Evolutionary conservation across 2,113 vertebrate genomes (phyloP), one percentile per base, ranked within the genome.

Genomic region (Poicephalus meyeri): DNA sequence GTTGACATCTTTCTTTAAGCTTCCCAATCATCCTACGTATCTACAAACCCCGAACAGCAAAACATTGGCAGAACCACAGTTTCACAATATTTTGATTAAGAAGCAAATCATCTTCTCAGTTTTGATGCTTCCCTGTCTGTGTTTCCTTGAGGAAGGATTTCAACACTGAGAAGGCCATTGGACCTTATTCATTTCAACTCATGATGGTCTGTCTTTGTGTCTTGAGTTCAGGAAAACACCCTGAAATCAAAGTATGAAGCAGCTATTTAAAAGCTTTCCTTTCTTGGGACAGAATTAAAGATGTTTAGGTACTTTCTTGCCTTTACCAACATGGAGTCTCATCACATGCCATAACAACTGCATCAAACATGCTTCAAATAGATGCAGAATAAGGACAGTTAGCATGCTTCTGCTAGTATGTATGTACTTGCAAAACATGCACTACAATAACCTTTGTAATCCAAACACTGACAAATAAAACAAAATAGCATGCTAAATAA

Each of bases 1-100:
- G 94, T 13, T 94, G 94, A 95, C 91, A 96, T 95, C 81, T 70
- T 91, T 86, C 96, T 95, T 94, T 94, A 96, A 96, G 90, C 85
- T 90, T 86, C 88, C 79, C 60, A 14, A n/a, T 16, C 79, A 63
- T 73, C 90, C 64, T n/a, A 47, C 13, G 0, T 70, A 73, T 93
- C 85, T 70, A 60, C 79, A 86, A 73, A 91, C 78, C 50, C 72
- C 3, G 1, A 64, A 88, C 61, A 91, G 66, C 53, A 94, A 69
- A 80, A 58, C 70, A 53, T n/a, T 72, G 74, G 73, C 91, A 89
- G 89, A 89, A 33, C 66, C 84, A 80, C n/a, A 55, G 64, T 88
- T 91, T 88, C 88, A 86, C 85, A 64, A 35, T 71, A 95, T 95
- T 96, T 91, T 91, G 39, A 93, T 93, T 80, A 90, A 95, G 42